Conservation (phyloP, 1,140 invertebrate genomes). For the Conopomorpha cramerella region DNA sequence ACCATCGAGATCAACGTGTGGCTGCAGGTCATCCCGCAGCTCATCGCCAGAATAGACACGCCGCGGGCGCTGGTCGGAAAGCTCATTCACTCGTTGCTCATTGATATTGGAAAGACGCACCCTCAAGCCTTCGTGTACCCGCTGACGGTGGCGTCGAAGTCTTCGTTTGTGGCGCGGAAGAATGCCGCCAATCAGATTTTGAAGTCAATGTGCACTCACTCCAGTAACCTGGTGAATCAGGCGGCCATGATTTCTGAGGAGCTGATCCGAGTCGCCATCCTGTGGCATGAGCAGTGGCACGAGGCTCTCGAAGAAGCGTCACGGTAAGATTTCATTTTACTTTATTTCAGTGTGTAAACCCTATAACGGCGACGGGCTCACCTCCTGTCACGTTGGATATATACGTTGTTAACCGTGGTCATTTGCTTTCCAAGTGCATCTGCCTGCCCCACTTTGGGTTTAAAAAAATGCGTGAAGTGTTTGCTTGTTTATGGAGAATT, state of each 20-base stretch:
- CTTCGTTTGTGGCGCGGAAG: conserved; percentile 79
- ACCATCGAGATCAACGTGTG: conserved; percentile 97
- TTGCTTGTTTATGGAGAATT: no score
- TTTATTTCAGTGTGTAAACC: neutral
- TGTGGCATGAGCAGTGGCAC: conserved; percentile 99
- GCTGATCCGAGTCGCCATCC: conserved; percentile 94
- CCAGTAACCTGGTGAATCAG: conserved; percentile 89
- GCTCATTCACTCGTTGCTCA: conserved; percentile 90
- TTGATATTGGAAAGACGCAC: conserved; percentile 91
- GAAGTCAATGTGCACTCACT: conserved; percentile 94
- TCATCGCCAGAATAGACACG: conserved; percentile 97
- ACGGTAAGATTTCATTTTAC: conserved; percentile 36
- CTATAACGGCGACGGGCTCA: no score
- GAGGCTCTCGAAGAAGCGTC: conserved; percentile 98
- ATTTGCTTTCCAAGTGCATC: no score
- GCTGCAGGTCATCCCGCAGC: conserved; percentile 98
- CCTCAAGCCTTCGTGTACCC: conserved; percentile 95
- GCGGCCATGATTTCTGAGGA: conserved; percentile 95
- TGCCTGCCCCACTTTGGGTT: no score
- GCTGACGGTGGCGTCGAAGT: conserved; percentile 96
- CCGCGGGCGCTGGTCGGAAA: conserved; percentile 83
- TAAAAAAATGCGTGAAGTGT: no score
- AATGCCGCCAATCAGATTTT: conserved; percentile 94
- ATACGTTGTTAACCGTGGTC: no score
- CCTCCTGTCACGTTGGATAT: no score